Conservation (phyloP, 1,140 invertebrate species). For the Lordiphosa collinella region DNA sequence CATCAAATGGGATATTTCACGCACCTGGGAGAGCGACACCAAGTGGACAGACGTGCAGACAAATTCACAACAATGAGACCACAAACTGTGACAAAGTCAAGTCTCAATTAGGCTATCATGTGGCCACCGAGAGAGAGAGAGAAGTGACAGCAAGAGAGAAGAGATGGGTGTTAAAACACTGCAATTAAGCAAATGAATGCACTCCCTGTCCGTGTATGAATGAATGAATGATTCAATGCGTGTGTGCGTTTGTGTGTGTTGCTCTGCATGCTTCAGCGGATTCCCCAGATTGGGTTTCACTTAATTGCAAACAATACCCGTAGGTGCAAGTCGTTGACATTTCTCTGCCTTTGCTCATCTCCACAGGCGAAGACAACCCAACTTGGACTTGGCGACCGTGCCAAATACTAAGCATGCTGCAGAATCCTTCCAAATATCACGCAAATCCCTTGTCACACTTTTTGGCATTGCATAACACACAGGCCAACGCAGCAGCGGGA, state of each 20-base stretch:
- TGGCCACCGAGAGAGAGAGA: constrained; percentile 17
- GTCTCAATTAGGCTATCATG: constrained; percentile 75
- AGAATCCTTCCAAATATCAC: constrained; percentile 80
- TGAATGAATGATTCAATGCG: neutral
- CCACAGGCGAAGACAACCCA: constrained; percentile 9
- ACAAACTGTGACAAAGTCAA: constrained; percentile 67
- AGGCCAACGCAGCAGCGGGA: constrained; percentile 44
- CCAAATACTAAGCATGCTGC: constrained; percentile 75
- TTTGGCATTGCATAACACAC: constrained; percentile 77
- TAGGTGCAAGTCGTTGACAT: constrained; percentile 58
- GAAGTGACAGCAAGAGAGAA: constrained; percentile 4
- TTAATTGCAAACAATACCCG: constrained; percentile 55
- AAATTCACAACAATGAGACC: constrained; percentile 9
- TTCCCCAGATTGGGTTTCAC: constrained; percentile 40
- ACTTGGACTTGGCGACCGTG: constrained; percentile 29
- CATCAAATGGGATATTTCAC: constrained; percentile 33
- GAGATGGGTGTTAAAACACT: constrained; percentile 17
- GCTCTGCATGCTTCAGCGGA: constrained; percentile 30
- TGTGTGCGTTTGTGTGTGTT: neutral
- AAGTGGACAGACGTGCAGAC: constrained; percentile 1
- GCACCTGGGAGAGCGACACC: constrained; percentile 32
- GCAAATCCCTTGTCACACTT: constrained; percentile 79
- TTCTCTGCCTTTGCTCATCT: constrained; percentile 21
- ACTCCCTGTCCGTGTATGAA: constrained; percentile 18
- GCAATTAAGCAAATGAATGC: constrained; percentile 64